Evolutionary conservation across 2,888 invertebrate species (phyloP), one percentile per base, ranked within the genome.

Genomic region (Agapetus fuscipes): DNA sequence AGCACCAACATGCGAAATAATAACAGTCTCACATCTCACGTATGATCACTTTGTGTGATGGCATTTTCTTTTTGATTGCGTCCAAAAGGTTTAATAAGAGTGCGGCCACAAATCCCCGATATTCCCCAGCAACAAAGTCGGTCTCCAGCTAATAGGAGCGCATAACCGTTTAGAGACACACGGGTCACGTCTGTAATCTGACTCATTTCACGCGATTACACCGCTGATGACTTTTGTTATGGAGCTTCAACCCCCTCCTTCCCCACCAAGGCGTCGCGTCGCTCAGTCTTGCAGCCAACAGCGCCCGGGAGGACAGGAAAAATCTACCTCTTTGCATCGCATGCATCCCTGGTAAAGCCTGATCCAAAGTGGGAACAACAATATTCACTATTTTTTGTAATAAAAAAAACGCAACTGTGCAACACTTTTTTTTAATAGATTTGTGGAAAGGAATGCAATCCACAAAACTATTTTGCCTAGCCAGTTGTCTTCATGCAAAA

Each of bases 161-260:
- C 39, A 43, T 43, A 43, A 43, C 35, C 28, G 43, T 43, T 43
- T 30, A 30, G 15, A 43, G 43, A 43, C 43, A 43, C 43, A 43
- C 39, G 43, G 43, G 39, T 39, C 43, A 34, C 43, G 39, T 43
- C 39, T 35, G 17, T 25, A 39, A 39, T 43, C 43, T 39, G 43
- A 24, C 35, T 39, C 39, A 43, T 43, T 43, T 37, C 35, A 17
- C 27, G 26, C 41, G 44, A 45, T 41, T 37, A 45, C 39, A 29
- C 27, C 29, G 17, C 30, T 39, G 39, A 45, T 45, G 45, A 45
- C 45, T 45, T 45, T 45, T 45, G 41, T 42, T 41, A 43, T 26
- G 32, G 34, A n/a, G n/a, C n/a, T 16, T 12, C n/a, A n/a, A n/a
- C n/a, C n/a, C n/a, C n/a, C n/a, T n/a, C n/a, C n/a, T n/a, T 17